Conservation (phyloP, 2,113 vertebrate genomes). For the Proteles cristata region DNA sequence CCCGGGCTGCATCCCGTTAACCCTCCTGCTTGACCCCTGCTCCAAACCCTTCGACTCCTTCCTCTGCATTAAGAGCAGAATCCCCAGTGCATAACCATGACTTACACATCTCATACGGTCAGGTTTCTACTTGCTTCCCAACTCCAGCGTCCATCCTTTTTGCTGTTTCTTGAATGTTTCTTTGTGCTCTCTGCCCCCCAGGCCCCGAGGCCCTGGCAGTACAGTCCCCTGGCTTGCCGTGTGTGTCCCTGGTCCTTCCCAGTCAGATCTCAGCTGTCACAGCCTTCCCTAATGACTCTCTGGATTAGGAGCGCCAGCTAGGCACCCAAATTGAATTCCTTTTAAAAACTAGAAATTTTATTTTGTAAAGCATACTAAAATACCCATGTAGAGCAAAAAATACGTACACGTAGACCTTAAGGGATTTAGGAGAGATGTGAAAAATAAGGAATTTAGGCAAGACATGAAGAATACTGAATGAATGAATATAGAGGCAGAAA, state of each 20-base stretch:
- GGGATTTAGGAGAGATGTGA: background rate
- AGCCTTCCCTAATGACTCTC: background rate
- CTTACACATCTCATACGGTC: background rate
- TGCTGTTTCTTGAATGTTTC: too few relatives aligned
- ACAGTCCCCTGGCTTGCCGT: background rate
- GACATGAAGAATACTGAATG: background rate
- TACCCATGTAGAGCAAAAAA: background rate
- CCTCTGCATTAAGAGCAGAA: background rate
- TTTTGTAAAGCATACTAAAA: background rate
- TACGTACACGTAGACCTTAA: background rate
- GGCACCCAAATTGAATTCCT: background rate
- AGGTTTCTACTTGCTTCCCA: background rate
- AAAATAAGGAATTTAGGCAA: background rate
- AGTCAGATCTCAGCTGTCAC: background rate
- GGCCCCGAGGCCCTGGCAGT: background rate
- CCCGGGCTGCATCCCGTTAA: fast-evolving
- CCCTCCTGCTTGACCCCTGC: background rate
- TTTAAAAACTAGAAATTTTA: background rate
- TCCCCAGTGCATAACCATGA: too few relatives aligned
- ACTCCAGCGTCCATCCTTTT: fast-evolving
- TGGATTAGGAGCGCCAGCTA: background rate
- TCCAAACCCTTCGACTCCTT: background rate
- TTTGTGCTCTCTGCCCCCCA: background rate
- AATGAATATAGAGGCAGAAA: background rate
- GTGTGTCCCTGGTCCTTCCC: too few relatives aligned